These are phyloP conservation scores for Graphium colonna DNA, from an alignment of 2,888 invertebrate species.

Conservation along the genomic window DNA sequence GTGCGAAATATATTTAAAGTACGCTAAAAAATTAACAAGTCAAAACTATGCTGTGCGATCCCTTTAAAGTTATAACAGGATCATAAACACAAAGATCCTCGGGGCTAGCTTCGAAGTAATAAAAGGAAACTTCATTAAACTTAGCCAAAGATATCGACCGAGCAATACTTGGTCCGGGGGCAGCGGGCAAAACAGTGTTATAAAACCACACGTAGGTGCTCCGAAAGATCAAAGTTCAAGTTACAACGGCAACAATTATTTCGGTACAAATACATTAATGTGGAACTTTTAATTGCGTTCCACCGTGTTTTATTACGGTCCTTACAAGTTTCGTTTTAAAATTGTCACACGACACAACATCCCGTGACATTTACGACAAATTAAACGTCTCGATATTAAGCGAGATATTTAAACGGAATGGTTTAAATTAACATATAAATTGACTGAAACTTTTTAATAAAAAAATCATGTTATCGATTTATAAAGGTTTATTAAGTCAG, in stretches of 20 bases:
- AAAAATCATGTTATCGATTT: background rate
- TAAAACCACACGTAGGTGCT: slow-evolving; percentile 17
- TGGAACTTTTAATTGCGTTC: slow-evolving; percentile 13
- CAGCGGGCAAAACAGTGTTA: slow-evolving; percentile 31
- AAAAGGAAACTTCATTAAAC: slow-evolving; percentile 73
- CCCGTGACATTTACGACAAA: slow-evolving; percentile 5
- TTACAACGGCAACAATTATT: slow-evolving; percentile 22
- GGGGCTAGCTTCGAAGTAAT: slow-evolving; percentile 59
- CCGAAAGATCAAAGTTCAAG: slow-evolving; percentile 27
- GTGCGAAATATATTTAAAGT: slow-evolving; percentile 29
- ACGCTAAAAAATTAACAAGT: slow-evolving; percentile 36
- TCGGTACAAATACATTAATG: slow-evolving; percentile 23
- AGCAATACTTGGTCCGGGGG: slow-evolving; percentile 47
- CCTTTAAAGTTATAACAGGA: slow-evolving; percentile 68
- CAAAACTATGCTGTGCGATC: slow-evolving; percentile 48
- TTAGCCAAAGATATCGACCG: slow-evolving; percentile 59
- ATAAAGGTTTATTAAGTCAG: too few relatives aligned
- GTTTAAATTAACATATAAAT: background rate
- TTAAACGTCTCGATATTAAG: background rate
- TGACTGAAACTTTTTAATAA: background rate
- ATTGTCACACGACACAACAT: background rate
- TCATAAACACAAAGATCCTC: slow-evolving; percentile 68
- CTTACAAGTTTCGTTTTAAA: slow-evolving; percentile 1
- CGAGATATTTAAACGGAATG: background rate
- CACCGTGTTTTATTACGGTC: slow-evolving; percentile 10